Percentiles rank a stretch among this genome's conserved stretches.
Conservation (phyloP, 92 coral and sea anemone genomes). For the Meandrina meandrites region DNA sequence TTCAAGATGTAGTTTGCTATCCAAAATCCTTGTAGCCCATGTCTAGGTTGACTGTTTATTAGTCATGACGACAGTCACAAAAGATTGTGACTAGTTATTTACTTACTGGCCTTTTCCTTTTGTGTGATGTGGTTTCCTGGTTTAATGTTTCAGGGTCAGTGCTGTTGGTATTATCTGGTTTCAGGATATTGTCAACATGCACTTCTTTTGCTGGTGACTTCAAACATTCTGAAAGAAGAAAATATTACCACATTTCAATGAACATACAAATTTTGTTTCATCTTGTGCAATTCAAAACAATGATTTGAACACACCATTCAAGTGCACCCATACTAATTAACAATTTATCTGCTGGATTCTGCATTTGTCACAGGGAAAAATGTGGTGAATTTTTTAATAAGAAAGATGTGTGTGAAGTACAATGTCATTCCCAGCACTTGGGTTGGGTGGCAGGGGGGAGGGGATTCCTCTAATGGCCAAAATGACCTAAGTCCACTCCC, state of each 20-base stretch:
- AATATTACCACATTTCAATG: neutral
- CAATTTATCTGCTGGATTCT: neutral
- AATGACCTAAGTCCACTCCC: neutral
- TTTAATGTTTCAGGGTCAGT: neutral
- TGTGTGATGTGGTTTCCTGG: slow-evolving; percentile 2
- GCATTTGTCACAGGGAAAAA: neutral
- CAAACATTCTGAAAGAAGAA: slow-evolving; percentile 3
- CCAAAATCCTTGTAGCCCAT: too few relatives aligned
- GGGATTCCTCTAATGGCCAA: neutral
- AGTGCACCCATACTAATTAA: too few relatives aligned
- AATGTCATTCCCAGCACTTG: too few relatives aligned
- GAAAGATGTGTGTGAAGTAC: too few relatives aligned
- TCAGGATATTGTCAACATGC: too few relatives aligned
- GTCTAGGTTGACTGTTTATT: too few relatives aligned
- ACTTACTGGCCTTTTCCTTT: slow-evolving; percentile 25
- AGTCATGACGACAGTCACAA: too few relatives aligned
- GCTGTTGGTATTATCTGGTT: neutral
- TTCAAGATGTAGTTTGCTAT: neutral
- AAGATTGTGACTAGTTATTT: neutral
- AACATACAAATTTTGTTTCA: too few relatives aligned
- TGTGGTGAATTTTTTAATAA: too few relatives aligned
- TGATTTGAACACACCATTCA: neutral
- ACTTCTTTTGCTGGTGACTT: neutral
- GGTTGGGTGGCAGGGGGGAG: too few relatives aligned
- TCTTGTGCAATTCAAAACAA: too few relatives aligned